Evolutionary conservation across 2,797 vertebrate species (phyloP), one percentile per base, ranked within the genome.

Genomic region (Schizopygopsis malacanthus): DNA sequence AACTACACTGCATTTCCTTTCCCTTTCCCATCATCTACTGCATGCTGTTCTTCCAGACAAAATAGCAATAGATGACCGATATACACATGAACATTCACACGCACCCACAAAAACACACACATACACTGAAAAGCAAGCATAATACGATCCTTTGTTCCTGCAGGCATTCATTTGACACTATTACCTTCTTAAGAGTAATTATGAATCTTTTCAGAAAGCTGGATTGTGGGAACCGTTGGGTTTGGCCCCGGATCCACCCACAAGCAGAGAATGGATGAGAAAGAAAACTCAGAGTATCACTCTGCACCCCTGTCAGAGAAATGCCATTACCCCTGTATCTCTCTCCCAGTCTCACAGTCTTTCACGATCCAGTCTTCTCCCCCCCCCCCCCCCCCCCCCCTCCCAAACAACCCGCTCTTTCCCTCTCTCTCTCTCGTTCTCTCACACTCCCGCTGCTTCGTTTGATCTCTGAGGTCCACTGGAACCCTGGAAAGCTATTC

Each of bases 131-230:
- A 94, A 92, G 83, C 88, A 92, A 89, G 90, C 88, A 92, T 93
- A 94, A 95, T 93, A 95, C 91, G 91, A 90, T 90, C 90, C 93
- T 95, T 95, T 96, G 94, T 96, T 94, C 94, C 93, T 91, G 89
- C 85, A 92, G 89, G 88, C 93, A 91, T 94, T 95, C 93, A 94
- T 94, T 91, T 95, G 89, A 91, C 94, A 94, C 93, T 93, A 95
- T 96, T 95, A 95, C 94, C 95, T 95, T 93, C 95, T 95, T 95
- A 95, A 95, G 92, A 92, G 90, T 95, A 94, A 95, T 95, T 95
- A 93, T 93, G 91, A 90, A 93, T 91, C 90, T 92, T 90, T 89
- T 89, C 56, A 71, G 85, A 94, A 92, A 91, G 84, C 88, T 92
- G 88, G 90, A 93, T 93, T 93, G 95, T 94, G 93, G 95, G 95